Evolutionary conservation across 2,113 vertebrate genomes (phyloP).

Genomic region (Chloebia gouldiae): DNA sequence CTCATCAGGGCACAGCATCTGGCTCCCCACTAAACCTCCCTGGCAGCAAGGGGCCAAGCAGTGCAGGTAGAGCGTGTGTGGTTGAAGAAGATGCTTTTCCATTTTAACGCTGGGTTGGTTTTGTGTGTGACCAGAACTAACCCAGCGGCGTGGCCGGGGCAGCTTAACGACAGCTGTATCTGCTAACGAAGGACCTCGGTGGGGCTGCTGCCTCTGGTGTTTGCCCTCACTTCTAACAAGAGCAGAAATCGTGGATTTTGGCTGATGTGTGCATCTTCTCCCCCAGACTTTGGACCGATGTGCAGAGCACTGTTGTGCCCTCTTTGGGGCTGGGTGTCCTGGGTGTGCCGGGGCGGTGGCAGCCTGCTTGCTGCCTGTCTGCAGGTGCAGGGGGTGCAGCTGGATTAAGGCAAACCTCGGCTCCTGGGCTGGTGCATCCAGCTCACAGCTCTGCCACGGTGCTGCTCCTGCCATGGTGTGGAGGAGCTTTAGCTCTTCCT

Average conservation of each 20-base stretch:
- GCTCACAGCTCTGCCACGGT: rapidly evolving
- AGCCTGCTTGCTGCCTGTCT: background rate
- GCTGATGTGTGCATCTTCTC: background rate
- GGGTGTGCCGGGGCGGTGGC: background rate
- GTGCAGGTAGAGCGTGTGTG: background rate
- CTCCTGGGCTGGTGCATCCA: rapidly evolving
- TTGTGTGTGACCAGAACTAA: conserved; percentile 70
- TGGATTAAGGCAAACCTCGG: rapidly evolving
- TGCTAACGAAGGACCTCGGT: background rate
- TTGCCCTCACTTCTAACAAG: background rate
- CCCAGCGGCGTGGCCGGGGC: background rate
- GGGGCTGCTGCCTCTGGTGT: background rate
- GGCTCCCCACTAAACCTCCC: conserved; percentile 3
- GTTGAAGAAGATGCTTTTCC: background rate
- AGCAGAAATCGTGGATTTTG: background rate
- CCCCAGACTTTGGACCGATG: background rate
- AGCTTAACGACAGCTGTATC: background rate
- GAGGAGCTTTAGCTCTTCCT: background rate
- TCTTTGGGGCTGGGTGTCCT: background rate
- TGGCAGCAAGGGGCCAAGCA: background rate
- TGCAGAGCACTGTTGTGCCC: rapidly evolving
- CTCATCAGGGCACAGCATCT: background rate
- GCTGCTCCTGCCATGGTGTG: background rate
- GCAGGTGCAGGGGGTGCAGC: background rate
- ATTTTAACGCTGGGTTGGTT: conserved; percentile 63